Base-by-base conservation (phyloP, 2,888 invertebrate genomes). In the Trichacis sp. region DNA sequence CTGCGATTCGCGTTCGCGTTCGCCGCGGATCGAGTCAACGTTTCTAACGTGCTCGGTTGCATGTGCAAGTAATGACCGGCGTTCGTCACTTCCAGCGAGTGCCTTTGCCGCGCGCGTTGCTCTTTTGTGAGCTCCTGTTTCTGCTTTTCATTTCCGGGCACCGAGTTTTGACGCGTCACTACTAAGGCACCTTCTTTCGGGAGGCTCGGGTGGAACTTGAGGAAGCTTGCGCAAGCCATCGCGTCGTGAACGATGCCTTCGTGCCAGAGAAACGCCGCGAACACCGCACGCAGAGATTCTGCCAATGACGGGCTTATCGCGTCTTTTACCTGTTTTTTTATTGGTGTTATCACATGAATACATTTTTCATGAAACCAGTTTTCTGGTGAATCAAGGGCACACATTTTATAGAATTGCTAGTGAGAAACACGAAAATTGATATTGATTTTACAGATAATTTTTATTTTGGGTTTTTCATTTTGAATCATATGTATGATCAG, bases 201-300 rank as follows among this genome's bases (percentile, higher is more conserved):
- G 62, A 95, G 83, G 24, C 90, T 90, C 0, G 95, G 96, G 83
- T 95, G 94, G 81, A 98, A 98, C 85, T 97, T 97, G 6, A 98
- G 87, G 81, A 96, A 98, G 0, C 97, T 95, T 0, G 98, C 96
- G 80, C 97, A 97, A 0, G 98, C 97, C 92, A 98, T 98, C 4
- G 98, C 97, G 83, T 98, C 98, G 81, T 97, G 97, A 0, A 98
- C 97, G 46, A 98, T 92, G 11, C 97, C 95, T 86, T 98, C 97
- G 80, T 98, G 98, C 97, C 98, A 98, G 1, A 98, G 86, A 74
- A 98, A 91, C 0, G 98, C 96, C 0, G 98, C 97, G 84, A 98
- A 98, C 3, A 97, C 94, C 0, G 97, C 94, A n/a, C 98, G 87
- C 17, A 97, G 85, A 73, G 95, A 93, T 83, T 97, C 96, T 0